These are phyloP conservation scores for Pseudochirops corinnae DNA, from an alignment of 2,797 vertebrate species.

Conservation along the genomic window DNA sequence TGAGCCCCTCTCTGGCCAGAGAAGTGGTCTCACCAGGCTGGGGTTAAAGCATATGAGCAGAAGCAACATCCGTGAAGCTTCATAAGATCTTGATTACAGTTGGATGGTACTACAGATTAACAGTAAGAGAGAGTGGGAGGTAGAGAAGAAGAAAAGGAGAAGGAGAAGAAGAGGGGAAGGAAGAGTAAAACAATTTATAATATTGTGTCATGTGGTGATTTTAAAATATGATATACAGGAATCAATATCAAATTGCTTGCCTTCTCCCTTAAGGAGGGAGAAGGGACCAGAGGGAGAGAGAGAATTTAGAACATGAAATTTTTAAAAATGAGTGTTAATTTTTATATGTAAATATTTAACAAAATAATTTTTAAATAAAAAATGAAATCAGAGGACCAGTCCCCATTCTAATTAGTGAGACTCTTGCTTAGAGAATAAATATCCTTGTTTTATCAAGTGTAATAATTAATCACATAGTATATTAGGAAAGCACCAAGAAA, in stretches of 20 bases:
- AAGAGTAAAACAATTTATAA: not conserved
- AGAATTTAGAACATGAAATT: not conserved
- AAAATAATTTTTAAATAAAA: not conserved
- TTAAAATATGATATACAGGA: not conserved
- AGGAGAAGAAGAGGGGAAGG: not conserved
- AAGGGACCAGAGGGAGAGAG: not conserved
- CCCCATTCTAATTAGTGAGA: not conserved
- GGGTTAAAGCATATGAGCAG: not conserved
- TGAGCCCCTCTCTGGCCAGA: not conserved
- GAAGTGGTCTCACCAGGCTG: not conserved
- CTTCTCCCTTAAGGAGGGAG: not conserved
- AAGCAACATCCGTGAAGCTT: not conserved
- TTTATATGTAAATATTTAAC: not conserved
- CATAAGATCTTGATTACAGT: not conserved
- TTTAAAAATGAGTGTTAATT: not conserved
- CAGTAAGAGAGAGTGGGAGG: not conserved
- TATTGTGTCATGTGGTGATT: not conserved
- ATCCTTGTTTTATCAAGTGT: not conserved
- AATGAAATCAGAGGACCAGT: not conserved
- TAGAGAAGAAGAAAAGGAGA: not conserved
- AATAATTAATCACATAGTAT: not conserved
- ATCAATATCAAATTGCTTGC: not conserved
- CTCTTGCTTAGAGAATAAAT: not conserved
- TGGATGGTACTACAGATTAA: not conserved
- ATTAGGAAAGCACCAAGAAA: not conserved